Base-by-base conservation (phyloP, 2,888 invertebrate species). In the Phaedon cochleariae region DNA sequence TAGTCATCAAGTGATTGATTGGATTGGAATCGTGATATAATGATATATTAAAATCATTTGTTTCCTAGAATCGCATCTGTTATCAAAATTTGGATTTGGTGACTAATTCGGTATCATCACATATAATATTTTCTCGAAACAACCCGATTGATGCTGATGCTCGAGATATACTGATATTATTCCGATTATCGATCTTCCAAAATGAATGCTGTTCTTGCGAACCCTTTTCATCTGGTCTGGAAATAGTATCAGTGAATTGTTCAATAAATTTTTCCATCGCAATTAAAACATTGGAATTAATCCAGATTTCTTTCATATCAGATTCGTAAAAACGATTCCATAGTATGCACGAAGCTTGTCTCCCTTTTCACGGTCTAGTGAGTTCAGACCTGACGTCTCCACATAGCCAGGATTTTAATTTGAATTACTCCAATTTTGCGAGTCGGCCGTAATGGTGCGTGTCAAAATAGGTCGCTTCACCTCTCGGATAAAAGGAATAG, bases 361-460 rank as follows among this genome's bases (percentile, higher is more conserved):
- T 37, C 65, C 59, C 59, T 54, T 49, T 62, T 65, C 59, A 65
- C 62, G 65, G 65, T 65, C 65, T 65, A 59, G 20, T 62, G 49
- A 62, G 26, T 29, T 49, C 65, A 65, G 65, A 65, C 65, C n/a
- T 51, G 52, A 41, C 26, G 65, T 51, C 57, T 57, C 45, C 57
- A 45, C 37, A 54, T 37, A 20, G 57, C 48, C 57, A 46, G 57
- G 57, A 54, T 59, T 62, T 65, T 64, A 58, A 59, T 62, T 65
- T 21, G 59, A 59, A 65, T 65, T 65, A 65, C 62, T 54, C 49
- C 62, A 37, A 59, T 65, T 62, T 53, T 41, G 20, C 49, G 62
- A 65, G 58, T 62, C 65, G 53, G 54, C 62, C 65, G 59, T 65
- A 65, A 65, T 65, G 65, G 58, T 59, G 46, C 53, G 65, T 62